Percentiles rank a stretch among this genome's conserved stretches.
Conservation (phyloP, 1,140 invertebrate genomes). For the Trissolcus basalis region DNA sequence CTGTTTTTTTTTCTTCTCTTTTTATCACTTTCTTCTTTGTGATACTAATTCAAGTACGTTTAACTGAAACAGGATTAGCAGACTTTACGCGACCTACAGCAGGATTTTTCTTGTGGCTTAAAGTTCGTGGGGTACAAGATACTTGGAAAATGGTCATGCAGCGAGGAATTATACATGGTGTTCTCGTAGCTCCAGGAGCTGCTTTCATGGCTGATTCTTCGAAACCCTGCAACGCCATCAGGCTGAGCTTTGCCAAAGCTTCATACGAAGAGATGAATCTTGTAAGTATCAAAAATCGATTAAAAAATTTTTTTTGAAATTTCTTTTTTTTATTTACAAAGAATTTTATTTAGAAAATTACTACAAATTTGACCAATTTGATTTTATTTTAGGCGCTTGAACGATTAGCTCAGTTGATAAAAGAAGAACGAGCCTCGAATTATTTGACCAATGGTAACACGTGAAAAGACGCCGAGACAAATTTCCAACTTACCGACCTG, state of each 20-base stretch:
- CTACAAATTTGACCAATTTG: too few relatives aligned
- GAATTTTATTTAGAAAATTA: too few relatives aligned
- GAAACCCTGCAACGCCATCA: conserved; percentile 80
- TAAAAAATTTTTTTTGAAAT: too few relatives aligned
- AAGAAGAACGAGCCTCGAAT: conserved; percentile 60
- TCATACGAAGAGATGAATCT: conserved; percentile 80
- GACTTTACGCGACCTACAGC: conserved; percentile 82
- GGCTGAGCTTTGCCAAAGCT: conserved; percentile 82
- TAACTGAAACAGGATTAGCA: conserved; percentile 76
- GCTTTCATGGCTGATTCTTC: conserved; percentile 80
- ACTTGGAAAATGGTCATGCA: conserved; percentile 85
- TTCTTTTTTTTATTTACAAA: too few relatives aligned
- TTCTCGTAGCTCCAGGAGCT: conserved; percentile 83
- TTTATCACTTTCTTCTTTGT: too few relatives aligned
- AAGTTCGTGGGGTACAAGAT: conserved; percentile 81
- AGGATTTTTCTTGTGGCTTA: conserved; percentile 88
- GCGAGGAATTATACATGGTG: conserved; percentile 77
- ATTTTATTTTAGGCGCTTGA: conserved; percentile 64
- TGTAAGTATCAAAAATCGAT: too few relatives aligned
- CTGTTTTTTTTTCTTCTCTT: too few relatives aligned
- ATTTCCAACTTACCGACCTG: conserved; percentile 17
- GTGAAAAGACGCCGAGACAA: conserved; percentile 31
- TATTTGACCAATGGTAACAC: conserved; percentile 60
- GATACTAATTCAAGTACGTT: too few relatives aligned
- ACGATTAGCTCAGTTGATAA: conserved; percentile 67